phyloP scores from a whole-genome alignment of 1,140 invertebrate species.

The Coelopa frigida region DNA sequence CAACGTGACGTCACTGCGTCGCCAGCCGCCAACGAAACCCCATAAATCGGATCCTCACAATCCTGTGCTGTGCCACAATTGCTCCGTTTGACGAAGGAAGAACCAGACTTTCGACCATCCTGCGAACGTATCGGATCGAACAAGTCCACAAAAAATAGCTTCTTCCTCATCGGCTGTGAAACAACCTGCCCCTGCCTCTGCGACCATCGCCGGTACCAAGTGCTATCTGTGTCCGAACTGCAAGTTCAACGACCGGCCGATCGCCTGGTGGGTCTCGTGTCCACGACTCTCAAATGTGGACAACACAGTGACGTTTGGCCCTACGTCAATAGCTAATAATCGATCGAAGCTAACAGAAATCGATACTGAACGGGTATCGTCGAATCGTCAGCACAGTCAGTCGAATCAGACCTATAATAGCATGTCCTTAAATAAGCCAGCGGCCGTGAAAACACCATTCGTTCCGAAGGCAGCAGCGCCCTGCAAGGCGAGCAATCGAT shows the following conservation, averaged over 20 bases:
- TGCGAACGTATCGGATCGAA: no score
- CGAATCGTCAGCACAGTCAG: no score
- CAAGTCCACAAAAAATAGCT: not conserved
- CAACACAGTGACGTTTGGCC: slow-evolving; percentile 12
- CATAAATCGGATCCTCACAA: slow-evolving; percentile 14
- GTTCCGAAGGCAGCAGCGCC: no score
- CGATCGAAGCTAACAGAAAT: not conserved
- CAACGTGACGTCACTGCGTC: slow-evolving; percentile 2
- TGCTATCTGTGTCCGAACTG: slow-evolving; percentile 35
- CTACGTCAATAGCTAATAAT: not conserved
- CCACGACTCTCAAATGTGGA: slow-evolving; percentile 33
- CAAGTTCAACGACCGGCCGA: slow-evolving; percentile 39
- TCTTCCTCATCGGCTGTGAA: no score
- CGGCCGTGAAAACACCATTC: no score
- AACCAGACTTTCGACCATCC: slow-evolving; percentile 41
- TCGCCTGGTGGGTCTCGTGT: slow-evolving; percentile 43
- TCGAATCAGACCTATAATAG: no score
- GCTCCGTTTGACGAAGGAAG: slow-evolving; percentile 44
- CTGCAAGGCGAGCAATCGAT: no score
- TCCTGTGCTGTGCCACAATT: slow-evolving; percentile 38
- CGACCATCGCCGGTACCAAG: no score
- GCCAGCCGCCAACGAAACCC: slow-evolving; percentile 5
- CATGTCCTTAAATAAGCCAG: no score
- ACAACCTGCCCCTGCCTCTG: no score
- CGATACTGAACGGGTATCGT: not conserved